phyloP scores from a whole-genome alignment of 1,140 invertebrate species.

The Neoseiulus cucumeris region DNA sequence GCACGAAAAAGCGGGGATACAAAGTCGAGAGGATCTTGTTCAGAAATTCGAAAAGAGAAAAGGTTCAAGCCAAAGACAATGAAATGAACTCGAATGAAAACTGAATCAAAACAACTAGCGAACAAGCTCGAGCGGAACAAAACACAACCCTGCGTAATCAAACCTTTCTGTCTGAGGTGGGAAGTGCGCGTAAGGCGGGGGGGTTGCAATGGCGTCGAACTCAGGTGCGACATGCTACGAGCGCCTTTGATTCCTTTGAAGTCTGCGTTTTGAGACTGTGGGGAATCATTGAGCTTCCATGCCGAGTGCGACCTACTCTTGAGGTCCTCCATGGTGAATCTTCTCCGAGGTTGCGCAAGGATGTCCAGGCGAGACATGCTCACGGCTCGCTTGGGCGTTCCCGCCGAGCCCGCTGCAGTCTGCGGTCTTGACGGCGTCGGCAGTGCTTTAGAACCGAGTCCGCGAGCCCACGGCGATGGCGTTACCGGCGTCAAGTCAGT shows the following conservation, averaged over 20 bases:
- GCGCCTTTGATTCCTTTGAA: slow-evolving; percentile 5
- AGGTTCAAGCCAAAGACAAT: no score
- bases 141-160: neutral
- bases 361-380: slow-evolving; percentile 75
- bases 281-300: slow-evolving; percentile 6
- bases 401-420: slow-evolving; percentile 12
- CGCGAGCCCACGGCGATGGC: slow-evolving; percentile 14
- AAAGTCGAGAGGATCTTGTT: no score
- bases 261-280: neutral
- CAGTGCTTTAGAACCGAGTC: slow-evolving; percentile 11
- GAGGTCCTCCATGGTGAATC: slow-evolving; percentile 13
- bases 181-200: neutral
- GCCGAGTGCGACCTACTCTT: slow-evolving; percentile 9
- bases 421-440: neutral
- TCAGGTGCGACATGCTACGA: slow-evolving; percentile 6
- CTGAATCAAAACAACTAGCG: neutral
- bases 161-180: neutral
- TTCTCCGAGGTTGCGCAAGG: slow-evolving; percentile 45
- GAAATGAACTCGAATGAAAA: neutral
- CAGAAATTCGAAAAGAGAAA: no score
- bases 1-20: no score
- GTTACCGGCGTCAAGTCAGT: slow-evolving; percentile 16
- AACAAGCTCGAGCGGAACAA: neutral
- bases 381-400: slow-evolving; percentile 39
- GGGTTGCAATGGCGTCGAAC: slow-evolving; percentile 1